These are phyloP conservation scores for Phenganax stokvisi DNA, from an alignment of 92 coral and sea anemone genomes.

Conservation along the genomic window DNA sequence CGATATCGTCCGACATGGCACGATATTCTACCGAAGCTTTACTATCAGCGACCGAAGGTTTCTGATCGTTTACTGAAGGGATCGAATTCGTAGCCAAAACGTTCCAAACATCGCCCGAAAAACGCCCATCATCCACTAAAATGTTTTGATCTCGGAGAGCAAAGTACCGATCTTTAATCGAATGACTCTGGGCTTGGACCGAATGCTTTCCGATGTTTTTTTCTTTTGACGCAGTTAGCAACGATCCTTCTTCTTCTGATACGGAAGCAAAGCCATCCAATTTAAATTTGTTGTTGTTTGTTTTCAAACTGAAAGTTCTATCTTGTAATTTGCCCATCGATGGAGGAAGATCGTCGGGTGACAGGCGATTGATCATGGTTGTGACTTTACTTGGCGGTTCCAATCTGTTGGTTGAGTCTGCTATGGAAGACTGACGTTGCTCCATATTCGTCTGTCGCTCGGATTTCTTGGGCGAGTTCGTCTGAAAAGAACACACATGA, in stretches of 20 bases:
- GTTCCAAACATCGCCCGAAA: too few relatives aligned
- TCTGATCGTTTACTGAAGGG: too few relatives aligned
- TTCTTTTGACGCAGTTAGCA: not conserved
- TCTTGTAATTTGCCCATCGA: conserved; percentile 35
- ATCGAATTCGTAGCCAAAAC: too few relatives aligned
- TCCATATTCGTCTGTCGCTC: not conserved
- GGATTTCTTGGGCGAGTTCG: not conserved
- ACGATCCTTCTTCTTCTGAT: not conserved
- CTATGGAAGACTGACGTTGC: not conserved
- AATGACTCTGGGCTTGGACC: not conserved
- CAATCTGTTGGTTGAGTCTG: too few relatives aligned
- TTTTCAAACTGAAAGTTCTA: not conserved
- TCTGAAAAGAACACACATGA: not conserved
- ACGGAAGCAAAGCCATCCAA: not conserved
- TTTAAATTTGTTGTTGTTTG: not conserved
- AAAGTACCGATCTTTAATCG: not conserved
- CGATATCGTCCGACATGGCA: conserved; percentile 9
- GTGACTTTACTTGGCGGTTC: not conserved
- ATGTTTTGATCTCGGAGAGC: too few relatives aligned
- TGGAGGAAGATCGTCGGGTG: conserved; percentile 19
- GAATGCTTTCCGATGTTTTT: not conserved
- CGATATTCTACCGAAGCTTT: not conserved
- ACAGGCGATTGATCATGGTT: conserved; percentile 3
- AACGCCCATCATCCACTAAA: too few relatives aligned
- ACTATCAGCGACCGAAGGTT: too few relatives aligned